Conservation (phyloP, 1,140 invertebrate species). For the Tribolium madens region DNA sequence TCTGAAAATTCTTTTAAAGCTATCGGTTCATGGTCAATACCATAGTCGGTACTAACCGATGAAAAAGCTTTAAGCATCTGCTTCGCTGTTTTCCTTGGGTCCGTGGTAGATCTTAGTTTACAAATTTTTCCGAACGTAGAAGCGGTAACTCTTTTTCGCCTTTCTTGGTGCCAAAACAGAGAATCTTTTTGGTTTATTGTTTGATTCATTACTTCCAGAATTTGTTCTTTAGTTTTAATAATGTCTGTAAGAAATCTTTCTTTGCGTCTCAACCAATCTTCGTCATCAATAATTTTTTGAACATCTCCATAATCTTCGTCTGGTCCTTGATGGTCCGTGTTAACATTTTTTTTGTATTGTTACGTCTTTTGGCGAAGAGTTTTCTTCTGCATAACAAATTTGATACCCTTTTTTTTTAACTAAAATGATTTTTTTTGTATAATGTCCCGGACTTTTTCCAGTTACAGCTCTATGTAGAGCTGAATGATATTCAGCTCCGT, state of each 20-base stretch:
- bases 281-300: not conserved
- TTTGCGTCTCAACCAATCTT: not conserved
- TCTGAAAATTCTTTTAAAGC: not conserved
- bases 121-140: not conserved
- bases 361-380: not conserved
- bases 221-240: not conserved
- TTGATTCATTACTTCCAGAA: not conserved
- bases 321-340: not conserved
- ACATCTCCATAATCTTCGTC: not conserved
- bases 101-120: not conserved
- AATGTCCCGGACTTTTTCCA: not conserved
- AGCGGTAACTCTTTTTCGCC: not conserved
- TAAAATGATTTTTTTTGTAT: not conserved
- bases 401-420: not conserved
- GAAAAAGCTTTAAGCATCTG: not conserved
- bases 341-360: not conserved
- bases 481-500: not conserved
- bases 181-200: not conserved
- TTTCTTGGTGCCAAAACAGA: not conserved
- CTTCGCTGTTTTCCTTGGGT: not conserved
- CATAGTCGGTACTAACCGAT: not conserved
- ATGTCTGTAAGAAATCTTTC: not conserved
- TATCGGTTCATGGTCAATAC: not conserved
- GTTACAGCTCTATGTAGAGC: not conserved
- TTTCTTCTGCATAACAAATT: not conserved